These are phyloP conservation scores for Drosophila ananassae DNA, from an alignment of 1,140 invertebrate genomes.

Conservation along the genomic window DNA sequence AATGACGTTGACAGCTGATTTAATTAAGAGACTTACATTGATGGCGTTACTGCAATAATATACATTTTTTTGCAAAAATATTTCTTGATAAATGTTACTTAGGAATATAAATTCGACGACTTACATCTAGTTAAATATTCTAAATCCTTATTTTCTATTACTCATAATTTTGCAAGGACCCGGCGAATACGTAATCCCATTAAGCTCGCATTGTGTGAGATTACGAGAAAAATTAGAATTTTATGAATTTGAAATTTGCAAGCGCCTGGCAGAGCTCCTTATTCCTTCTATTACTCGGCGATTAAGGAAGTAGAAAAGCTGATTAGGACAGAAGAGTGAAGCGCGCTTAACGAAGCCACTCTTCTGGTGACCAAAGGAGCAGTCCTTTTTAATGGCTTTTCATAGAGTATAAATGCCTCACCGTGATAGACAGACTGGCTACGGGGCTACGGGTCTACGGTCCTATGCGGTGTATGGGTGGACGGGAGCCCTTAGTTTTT, in stretches of 20 bases:
- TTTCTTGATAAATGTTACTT: background rate
- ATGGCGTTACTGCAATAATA: background rate
- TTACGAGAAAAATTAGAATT: background rate
- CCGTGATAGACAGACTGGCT: conserved; percentile 13
- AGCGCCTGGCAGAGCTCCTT: background rate
- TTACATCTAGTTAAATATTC: background rate
- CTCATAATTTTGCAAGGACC: background rate
- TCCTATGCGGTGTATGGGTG: too few relatives aligned
- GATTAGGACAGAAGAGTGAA: background rate
- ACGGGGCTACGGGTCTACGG: background rate
- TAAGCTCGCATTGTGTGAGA: background rate
- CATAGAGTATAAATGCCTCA: conserved; percentile 12
- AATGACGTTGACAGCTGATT: conserved; percentile 1
- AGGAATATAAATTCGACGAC: too few relatives aligned
- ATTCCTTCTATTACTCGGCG: background rate
- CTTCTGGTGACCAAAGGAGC: background rate
- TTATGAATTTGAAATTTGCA: background rate
- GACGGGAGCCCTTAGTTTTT: background rate
- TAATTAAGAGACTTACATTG: background rate
- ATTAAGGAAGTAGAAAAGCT: conserved; percentile 5
- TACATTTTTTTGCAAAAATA: background rate
- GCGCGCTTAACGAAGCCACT: conserved; percentile 18
- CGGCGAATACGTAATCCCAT: background rate
- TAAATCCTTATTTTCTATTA: background rate
- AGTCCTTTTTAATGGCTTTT: conserved; percentile 18